phyloP scores from a whole-genome alignment of 1,140 invertebrate genomes.

The Hesperophylax magnus region DNA sequence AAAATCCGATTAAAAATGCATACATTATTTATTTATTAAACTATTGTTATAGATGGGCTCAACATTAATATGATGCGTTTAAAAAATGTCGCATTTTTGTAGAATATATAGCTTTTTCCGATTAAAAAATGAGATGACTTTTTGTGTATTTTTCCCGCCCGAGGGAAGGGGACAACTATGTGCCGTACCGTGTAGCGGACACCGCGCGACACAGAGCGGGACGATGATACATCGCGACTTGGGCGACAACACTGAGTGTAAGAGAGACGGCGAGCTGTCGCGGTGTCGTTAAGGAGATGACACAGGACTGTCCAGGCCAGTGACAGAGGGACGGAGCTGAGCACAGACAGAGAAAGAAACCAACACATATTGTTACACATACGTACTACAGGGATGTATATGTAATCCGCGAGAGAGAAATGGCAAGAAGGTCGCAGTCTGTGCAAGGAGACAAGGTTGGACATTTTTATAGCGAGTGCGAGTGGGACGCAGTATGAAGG shows the following conservation, averaged over 20 bases:
- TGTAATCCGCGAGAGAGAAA: constrained; percentile 33
- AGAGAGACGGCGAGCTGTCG: constrained; percentile 30
- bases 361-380: not conserved
- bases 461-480: constrained; percentile 39
- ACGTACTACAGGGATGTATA: not conserved
- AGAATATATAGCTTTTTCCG: not conserved
- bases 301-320: constrained; percentile 40
- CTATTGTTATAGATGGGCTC: too few relatives aligned
- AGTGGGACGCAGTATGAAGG: not conserved
- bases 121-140: constrained; percentile 24
- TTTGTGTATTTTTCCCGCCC: constrained; percentile 37
- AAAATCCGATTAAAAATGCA: constrained; percentile 25
- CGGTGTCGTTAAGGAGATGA: constrained; percentile 43
- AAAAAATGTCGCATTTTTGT: too few relatives aligned
- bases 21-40: not conserved
- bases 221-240: not conserved
- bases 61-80: too few relatives aligned
- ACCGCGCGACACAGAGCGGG: constrained; percentile 31
- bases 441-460: constrained; percentile 41
- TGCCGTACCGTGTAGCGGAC: constrained; percentile 33
- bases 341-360: constrained; percentile 34
- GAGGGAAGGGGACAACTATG: constrained; percentile 38
- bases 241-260: not conserved
- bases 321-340: constrained; percentile 43
- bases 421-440: constrained; percentile 38